Percentiles rank a stretch among this genome's conserved stretches.
These are phyloP conservation scores for Montipora sp. DNA, from an alignment of 64 coral and sea anemone genomes.

Conservation along the genomic window DNA sequence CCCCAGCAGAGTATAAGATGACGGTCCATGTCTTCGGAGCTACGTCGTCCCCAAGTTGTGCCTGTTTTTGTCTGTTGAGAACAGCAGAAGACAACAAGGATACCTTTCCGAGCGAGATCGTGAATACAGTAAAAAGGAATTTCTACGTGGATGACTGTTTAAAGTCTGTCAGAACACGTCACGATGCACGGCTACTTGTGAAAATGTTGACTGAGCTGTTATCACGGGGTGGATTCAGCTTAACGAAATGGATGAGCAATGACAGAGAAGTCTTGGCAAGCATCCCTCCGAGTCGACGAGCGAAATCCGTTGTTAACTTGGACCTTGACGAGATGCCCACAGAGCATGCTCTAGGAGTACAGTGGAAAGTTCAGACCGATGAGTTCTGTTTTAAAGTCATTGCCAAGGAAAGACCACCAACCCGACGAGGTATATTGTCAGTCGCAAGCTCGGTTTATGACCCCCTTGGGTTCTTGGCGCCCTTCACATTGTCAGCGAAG, in stretches of 20 bases:
- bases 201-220: neutral
- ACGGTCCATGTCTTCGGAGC: neutral
- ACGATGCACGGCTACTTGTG: neutral
- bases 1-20: neutral
- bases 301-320: neutral
- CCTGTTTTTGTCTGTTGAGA: neutral
- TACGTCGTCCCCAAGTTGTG: neutral
- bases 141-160: slow-evolving; percentile 42
- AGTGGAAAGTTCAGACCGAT: slow-evolving; percentile 26
- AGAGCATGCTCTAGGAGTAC: neutral
- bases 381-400: neutral
- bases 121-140: slow-evolving; percentile 8
- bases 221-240: neutral
- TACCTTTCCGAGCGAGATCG: neutral
- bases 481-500: neutral
- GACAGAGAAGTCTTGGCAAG: neutral
- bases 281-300: neutral
- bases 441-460: neutral
- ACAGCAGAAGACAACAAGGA: neutral
- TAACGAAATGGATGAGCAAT: slow-evolving; percentile 8
- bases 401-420: neutral
- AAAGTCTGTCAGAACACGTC: neutral
- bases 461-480: neutral
- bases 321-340: slow-evolving; percentile 15
- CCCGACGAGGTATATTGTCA: neutral